Percentiles rank a stretch among this genome's conserved stretches.
Conservation (phyloP, 2,797 vertebrate genomes). For the Carapus acus region DNA sequence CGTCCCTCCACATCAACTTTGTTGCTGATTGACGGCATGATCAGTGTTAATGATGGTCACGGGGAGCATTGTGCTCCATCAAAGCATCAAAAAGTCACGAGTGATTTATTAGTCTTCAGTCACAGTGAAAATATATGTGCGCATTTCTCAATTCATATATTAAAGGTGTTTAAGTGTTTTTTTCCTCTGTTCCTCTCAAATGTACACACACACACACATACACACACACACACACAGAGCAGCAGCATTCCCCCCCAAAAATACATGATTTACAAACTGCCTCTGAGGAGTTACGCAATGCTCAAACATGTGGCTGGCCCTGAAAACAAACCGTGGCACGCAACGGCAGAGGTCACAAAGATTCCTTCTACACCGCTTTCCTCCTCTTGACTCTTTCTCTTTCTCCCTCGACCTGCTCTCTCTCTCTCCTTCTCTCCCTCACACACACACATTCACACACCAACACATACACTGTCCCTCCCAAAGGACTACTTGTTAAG, state of each 20-base stretch:
- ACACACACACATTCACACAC: neutral
- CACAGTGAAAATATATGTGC: neutral
- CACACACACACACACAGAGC: constrained; percentile 32
- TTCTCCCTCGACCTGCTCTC: constrained; percentile 8
- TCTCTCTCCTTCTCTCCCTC: constrained; percentile 17
- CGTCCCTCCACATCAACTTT: constrained; percentile 21
- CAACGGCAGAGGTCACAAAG: constrained; percentile 60
- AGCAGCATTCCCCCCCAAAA: constrained; percentile 39
- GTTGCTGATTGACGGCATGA: constrained; percentile 18
- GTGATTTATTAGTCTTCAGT: neutral
- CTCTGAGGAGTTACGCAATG: constrained; percentile 67
- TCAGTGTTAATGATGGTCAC: constrained; percentile 12
- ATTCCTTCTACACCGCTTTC: constrained; percentile 23
- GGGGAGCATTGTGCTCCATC: neutral
- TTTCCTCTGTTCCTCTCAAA: neutral
- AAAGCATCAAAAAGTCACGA: neutral
- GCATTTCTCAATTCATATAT: too few relatives aligned
- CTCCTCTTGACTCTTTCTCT: neutral
- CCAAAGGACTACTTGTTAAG: constrained; percentile 50
- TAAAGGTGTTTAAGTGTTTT: too few relatives aligned
- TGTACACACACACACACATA: constrained; percentile 6
- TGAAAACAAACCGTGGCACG: constrained; percentile 73
- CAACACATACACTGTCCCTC: constrained; percentile 18
- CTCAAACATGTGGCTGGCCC: constrained; percentile 69
- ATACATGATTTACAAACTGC: constrained; percentile 68